Base-by-base conservation (phyloP, 2,797 vertebrate species). In the Rhynchotus rufescens region DNA sequence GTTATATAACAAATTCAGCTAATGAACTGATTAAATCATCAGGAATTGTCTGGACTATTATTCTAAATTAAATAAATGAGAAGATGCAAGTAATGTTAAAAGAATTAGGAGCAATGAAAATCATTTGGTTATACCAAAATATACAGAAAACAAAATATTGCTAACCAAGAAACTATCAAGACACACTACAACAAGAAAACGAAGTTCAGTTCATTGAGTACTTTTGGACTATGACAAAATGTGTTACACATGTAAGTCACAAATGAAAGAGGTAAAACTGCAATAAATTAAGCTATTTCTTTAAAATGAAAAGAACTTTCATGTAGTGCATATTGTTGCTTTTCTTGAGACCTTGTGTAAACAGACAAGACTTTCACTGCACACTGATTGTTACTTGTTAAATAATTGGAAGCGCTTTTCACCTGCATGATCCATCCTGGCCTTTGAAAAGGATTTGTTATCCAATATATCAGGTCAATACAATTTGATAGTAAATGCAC, bases 41-140 rank as follows among this genome's bases (percentile, higher is more conserved):
- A 86, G 47, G 93, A 64, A 49, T 12, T 77, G 51, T 77, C 76
- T 81, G 68, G 13, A 85, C 89, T 86, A 86, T 88, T 81, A 88
- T 44, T 34, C 40, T 80, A 90, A 94, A 87, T 80, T 88, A 84
- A 93, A 78, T 59, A 84, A 93, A 83, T 44, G 42, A 92, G 59
- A 84, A 21, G 56, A 84, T 71, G 36, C 83, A 91, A 52, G 83
- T 22, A 77, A 34, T 49, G 32, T 84, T 78, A 86, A 90, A 10
- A 73, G 44, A 79, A 76, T 74, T 42, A 80, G 25, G 42, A 34
- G 12, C 47, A 67, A 76, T 16, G 15, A 60, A 67, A 81, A 78
- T 30, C 0, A 32, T 34, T 59, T 38, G 6, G 5, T 49, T 82
- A 51, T 61, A 19, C 66, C 65, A 81, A 74, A 44, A 40, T 40